Conservation (phyloP, 2,888 invertebrate genomes). For the Heliconius ismenius region DNA sequence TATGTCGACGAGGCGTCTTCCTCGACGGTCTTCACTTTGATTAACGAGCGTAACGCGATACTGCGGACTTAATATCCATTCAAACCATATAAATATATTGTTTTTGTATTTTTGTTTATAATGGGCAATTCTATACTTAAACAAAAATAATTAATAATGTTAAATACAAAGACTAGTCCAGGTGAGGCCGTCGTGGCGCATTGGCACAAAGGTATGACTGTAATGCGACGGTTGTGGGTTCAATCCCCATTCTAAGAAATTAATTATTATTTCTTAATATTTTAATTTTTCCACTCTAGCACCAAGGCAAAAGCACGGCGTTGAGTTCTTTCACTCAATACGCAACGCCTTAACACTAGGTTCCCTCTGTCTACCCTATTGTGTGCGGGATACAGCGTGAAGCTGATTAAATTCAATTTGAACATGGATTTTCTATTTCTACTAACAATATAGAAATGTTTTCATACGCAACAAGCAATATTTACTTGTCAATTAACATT, state of each 20-base stretch:
- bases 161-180: background rate
- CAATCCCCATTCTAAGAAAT: no score
- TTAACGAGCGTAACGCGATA: slow-evolving; percentile 72
- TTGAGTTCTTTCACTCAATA: no score
- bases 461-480: slow-evolving; percentile 19
- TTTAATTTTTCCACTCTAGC: no score
- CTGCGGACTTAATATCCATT: slow-evolving; percentile 51
- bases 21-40: slow-evolving; percentile 61
- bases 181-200: no score
- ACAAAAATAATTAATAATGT: background rate
- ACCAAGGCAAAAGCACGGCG: no score
- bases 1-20: slow-evolving; percentile 62
- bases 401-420: background rate
- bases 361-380: no score
- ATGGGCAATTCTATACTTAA: background rate
- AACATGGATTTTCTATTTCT: background rate
- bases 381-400: no score
- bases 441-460: background rate
- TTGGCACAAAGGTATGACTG: no score
- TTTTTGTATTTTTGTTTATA: slow-evolving; percentile 4
- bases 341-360: no score
- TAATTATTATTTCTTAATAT: no score
- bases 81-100: slow-evolving; percentile 16
- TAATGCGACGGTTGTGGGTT: no score
- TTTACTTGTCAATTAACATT: slow-evolving; percentile 38